A percentile compares a stretch with the other conserved stretches of the same genome.
phyloP scores from a whole-genome alignment of 2,113 vertebrate species.

The pig (Sus scrofa) region T2T-Sscrofa CM000815.6:93332501-93333000 shows the following conservation, averaged over 20 bases:
- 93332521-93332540: background rate
- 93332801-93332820: background rate
- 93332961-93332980: too few species aligned
- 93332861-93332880: too few species aligned
- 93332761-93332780: background rate
- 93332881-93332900: too few species aligned
- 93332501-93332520: conserved; percentile 5
- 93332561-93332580: background rate
- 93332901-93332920: too few species aligned
- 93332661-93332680: background rate
- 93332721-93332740: background rate
- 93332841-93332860: background rate
- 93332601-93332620: conserved; percentile 6
- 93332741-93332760: conserved; percentile 9
- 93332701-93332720: background rate
- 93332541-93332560: conserved; percentile 14
- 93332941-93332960: too few species aligned
- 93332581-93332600: background rate
- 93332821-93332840: background rate
- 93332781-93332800: background rate
- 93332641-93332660: background rate
- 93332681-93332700: background rate
- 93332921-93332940: too few species aligned
- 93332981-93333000: background rate
- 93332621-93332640: background rate